Evolutionary conservation across 2,888 invertebrate genomes (phyloP).

Genomic region (Melieria crassipennis): DNA sequence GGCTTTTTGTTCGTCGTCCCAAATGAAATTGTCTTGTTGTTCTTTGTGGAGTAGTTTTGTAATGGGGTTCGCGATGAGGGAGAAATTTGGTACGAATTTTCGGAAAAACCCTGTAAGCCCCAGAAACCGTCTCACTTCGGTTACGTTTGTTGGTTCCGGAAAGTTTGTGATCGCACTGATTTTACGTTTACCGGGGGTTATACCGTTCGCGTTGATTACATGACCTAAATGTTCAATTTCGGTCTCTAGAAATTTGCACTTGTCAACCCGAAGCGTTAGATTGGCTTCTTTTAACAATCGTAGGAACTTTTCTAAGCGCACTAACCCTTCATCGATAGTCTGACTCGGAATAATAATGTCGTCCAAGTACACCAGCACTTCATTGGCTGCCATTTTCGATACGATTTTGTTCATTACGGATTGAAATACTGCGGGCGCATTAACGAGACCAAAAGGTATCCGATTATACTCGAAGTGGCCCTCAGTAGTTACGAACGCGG

Average conservation of each 20-base stretch:
- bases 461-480: too few species aligned
- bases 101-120: slow-evolving; percentile 28
- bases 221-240: slow-evolving; percentile 40
- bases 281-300: slow-evolving; percentile 31
- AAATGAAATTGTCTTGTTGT: too few species aligned
- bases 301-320: slow-evolving; percentile 32
- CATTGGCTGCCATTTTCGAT: too few species aligned
- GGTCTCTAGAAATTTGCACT: slow-evolving; percentile 38
- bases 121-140: slow-evolving; percentile 29
- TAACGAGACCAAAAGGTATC: too few species aligned
- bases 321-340: slow-evolving; percentile 33
- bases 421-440: too few species aligned
- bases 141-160: slow-evolving; percentile 14
- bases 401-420: too few species aligned
- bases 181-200: slow-evolving; percentile 32
- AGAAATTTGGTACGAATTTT: slow-evolving; percentile 29
- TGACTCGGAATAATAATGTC: too few species aligned
- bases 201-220: slow-evolving; percentile 36
- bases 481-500: too few species aligned
- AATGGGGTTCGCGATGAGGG: slow-evolving; percentile 37
- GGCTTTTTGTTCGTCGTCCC: too few species aligned
- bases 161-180: slow-evolving; percentile 26
- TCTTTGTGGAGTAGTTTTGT: slow-evolving; percentile 18
- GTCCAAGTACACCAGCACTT: too few species aligned
- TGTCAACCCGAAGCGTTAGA: slow-evolving; percentile 39